Base-by-base conservation (phyloP, 37 sponge, comb jelly and placozoan genomes). In the Dysidea cf. avara region DNA sequence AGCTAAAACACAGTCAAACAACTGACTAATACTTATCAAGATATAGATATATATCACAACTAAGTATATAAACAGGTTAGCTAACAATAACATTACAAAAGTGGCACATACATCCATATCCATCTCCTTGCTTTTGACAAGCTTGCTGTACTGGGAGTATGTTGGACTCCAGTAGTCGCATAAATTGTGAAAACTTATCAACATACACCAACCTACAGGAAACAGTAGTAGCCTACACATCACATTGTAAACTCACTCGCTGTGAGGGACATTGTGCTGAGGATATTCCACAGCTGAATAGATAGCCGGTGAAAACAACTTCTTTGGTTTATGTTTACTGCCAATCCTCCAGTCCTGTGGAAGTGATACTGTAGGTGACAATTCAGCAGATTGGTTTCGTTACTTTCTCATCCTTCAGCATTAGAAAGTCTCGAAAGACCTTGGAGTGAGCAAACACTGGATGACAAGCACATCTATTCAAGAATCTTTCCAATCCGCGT, bases 341-440 rank as follows among this genome's bases (percentile, higher is more conserved):
- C 87, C 87, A 30, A 87, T 87, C 58, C 75, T 86, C 87, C 87
- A 86, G 12, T 86, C 87, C 81, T 85, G n/a, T 1, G 20, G 22
- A 29, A 31, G 9, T 9, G 9, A 43, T 43, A 43, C 46, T 43
- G 9, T 43, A 9, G 9, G 7, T 5, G 11, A 70, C 35, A 24
- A 50, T 52, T n/a, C 4, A 6, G 2, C 37, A 18, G 31, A 50
- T 31, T 31, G 16, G 1, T 38, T 22, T 12, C 7, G 25, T 33
- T 77, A 90, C 92, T 70, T 86, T 92, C 12, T 78, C 89, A 54
- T 79, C 88, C 29, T 73, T 78, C 0, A 24, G 40, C n/a, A 85
- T 87, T 0, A 92, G 72, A 54, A 92, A 92, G 34, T 68, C 77
- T 49, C 69, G 37, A 13, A 92, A 61, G 0, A 79, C 65, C 36